Conservation (phyloP, 2,113 vertebrate species). For the Chaetura pelagica region DNA sequence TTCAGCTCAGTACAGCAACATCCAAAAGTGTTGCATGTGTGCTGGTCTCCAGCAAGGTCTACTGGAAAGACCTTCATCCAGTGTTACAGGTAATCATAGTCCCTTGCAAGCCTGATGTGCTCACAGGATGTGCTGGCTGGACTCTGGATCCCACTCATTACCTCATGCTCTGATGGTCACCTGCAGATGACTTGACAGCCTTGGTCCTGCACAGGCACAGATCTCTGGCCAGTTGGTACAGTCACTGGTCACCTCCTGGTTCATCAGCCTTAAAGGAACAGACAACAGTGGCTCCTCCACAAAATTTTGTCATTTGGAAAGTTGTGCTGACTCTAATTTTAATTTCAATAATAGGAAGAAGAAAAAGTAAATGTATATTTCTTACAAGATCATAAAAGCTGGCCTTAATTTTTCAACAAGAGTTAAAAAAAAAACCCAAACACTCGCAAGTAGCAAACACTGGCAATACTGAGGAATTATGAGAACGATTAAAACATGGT, state of each 20-base stretch:
- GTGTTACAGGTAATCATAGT: not conserved
- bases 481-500: not conserved
- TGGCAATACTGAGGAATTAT: not conserved
- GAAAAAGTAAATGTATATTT: not conserved
- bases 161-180: not conserved
- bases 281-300: not conserved
- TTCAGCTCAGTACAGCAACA: not conserved
- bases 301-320: not conserved
- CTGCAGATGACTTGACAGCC: not conserved
- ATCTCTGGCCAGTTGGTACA: not conserved
- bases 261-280: not conserved
- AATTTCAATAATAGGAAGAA: not conserved
- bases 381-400: not conserved
- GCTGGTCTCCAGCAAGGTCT: not conserved
- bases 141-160: not conserved
- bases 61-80: not conserved
- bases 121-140: not conserved
- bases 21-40: not conserved
- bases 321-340: not conserved
- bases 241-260: not conserved
- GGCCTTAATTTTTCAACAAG: not conserved
- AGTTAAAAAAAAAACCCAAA: not conserved
- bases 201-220: fast-evolving
- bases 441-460: not conserved
- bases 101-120: not conserved